Evolutionary conservation across 2,797 vertebrate genomes (phyloP).

Genomic region (Acestrorhynchus altus): DNA sequence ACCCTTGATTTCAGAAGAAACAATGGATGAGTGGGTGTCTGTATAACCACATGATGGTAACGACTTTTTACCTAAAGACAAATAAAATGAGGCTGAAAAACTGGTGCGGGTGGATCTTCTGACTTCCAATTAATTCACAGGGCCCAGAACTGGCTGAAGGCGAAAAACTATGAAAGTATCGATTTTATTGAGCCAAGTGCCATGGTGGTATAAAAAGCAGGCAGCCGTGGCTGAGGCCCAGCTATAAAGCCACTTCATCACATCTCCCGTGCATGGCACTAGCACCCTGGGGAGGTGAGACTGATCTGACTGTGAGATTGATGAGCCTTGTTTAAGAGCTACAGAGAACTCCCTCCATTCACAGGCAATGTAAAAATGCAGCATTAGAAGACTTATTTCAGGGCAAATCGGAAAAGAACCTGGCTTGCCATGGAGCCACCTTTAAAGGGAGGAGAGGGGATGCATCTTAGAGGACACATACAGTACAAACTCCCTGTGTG

Average conservation of each 20-base stretch:
- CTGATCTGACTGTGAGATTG: slow-evolving; percentile 52
- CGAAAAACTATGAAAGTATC: slow-evolving; percentile 51
- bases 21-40: no score
- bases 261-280: slow-evolving; percentile 34
- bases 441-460: slow-evolving; percentile 4
- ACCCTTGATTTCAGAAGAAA: no score
- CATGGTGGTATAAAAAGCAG: slow-evolving; percentile 53
- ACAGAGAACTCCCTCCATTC: slow-evolving; percentile 20
- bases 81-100: not conserved
- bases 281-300: slow-evolving; percentile 42
- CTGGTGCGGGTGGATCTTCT: slow-evolving; percentile 46
- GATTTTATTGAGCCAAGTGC: slow-evolving; percentile 57
- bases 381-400: slow-evolving; percentile 20
- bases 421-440: not conserved
- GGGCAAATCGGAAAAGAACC: not conserved
- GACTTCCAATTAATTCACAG: slow-evolving; percentile 59
- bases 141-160: slow-evolving; percentile 46
- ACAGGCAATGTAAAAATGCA: slow-evolving; percentile 49
- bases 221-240: slow-evolving; percentile 27
- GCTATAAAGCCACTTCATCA: slow-evolving; percentile 56
- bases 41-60: not conserved
- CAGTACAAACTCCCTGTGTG: no score
- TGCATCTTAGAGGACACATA: not conserved
- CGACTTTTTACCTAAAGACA: not conserved
- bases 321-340: slow-evolving; percentile 50